Evolutionary conservation across 2,888 invertebrate species (phyloP), one percentile per base, ranked within the genome.

Genomic region (Ceratothoa steindachneri): DNA sequence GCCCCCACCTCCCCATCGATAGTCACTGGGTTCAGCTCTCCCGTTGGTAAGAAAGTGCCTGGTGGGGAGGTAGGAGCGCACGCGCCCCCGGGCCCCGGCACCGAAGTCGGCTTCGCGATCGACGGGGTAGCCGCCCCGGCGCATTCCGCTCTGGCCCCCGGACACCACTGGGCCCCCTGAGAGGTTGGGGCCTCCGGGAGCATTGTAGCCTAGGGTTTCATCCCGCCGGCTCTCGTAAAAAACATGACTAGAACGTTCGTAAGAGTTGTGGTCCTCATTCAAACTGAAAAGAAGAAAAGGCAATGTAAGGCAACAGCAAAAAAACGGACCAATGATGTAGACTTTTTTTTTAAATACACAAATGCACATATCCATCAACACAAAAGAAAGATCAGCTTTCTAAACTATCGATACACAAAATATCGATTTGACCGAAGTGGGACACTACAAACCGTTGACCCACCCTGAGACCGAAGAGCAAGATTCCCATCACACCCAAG

Each of bases 181-280:
- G 64, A 28, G 73, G 15, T 24, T 41, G 22, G 74, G 75, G 29
- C 73, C 77, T 51, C 68, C 53, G 80, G 80, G 24, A 19, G 67
- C 68, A 68, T 79, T 79, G 67, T 79, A 79, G 12, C 71, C 71
- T 19, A 73, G 55, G 28, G 81, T 80, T 74, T 82, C 80, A 76
- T 82, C 82, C 76, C 81, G 76, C 80, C 82, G 77, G 80, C 87
- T 84, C 77, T 87, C 87, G 84, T 87, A 87, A 83, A 87, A 87
- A n/a, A n/a, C n/a, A 82, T 85, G 85, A 84, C 84, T 84, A 83
- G 85, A 83, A 81, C 87, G 85, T 80, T 87, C 87, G 82, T 87
- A 87, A 80, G 84, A 51, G 60, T 69, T 84, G 82, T 86, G 86
- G 82, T 88, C 88, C 81, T 87, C 87, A 73, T 85, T 83, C 80